Evolutionary conservation across 2,113 vertebrate genomes (phyloP).

Genomic region (Sarotherodon lohbergeri): DNA sequence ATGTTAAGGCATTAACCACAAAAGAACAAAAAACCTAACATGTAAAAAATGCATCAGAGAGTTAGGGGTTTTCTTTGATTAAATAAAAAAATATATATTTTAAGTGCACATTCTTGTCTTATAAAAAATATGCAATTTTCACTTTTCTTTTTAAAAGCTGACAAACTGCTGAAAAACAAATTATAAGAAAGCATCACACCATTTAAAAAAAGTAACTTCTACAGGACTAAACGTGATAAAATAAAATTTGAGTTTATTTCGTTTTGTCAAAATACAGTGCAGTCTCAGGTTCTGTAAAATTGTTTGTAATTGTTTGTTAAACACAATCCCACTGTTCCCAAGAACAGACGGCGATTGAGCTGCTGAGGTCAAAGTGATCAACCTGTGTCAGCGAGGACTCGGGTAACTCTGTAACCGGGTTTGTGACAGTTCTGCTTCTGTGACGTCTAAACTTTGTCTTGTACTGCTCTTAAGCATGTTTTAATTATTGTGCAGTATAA

Average conservation of each 20-base stretch:
- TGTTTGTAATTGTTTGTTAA: not conserved
- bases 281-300: not conserved
- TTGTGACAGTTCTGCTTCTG: not conserved
- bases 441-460: not conserved
- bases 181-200: not conserved
- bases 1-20: not conserved
- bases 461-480: not conserved
- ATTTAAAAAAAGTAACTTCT: not conserved
- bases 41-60: not conserved
- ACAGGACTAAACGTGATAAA: not conserved
- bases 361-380: not conserved
- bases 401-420: not conserved
- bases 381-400: not conserved
- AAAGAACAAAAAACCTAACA: not conserved
- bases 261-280: not conserved
- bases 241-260: not conserved
- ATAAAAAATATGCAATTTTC: not conserved
- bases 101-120: not conserved
- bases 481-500: not conserved
- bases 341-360: not conserved
- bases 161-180: not conserved
- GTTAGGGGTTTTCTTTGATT: not conserved
- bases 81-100: rapidly evolving
- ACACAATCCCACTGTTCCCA: not conserved
- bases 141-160: not conserved